Conservation (phyloP, 1,140 invertebrate genomes). For the Vanessa tameamea region DNA sequence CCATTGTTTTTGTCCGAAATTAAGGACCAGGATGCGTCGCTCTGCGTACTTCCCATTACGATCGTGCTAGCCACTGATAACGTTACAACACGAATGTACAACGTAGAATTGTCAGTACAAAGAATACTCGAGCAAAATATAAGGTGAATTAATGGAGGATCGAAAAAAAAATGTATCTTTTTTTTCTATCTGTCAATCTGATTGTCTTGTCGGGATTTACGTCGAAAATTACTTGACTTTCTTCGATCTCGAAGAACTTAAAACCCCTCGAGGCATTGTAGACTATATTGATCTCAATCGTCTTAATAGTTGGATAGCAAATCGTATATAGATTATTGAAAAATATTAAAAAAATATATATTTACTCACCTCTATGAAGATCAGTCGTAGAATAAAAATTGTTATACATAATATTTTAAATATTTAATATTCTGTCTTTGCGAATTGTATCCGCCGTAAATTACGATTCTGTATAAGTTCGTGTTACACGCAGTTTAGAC, state of each 20-base stretch:
- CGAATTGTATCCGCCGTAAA: too few relatives aligned
- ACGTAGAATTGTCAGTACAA: too few relatives aligned
- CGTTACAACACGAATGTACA: background rate
- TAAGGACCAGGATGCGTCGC: conserved; percentile 44
- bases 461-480: too few relatives aligned
- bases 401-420: too few relatives aligned
- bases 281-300: background rate
- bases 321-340: too few relatives aligned
- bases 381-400: too few relatives aligned
- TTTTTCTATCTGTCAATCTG: background rate
- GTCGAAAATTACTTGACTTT: background rate
- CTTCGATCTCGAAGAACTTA: background rate
- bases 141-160: background rate
- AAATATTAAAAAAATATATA: too few relatives aligned
- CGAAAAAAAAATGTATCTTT: background rate
- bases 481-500: too few relatives aligned
- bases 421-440: too few relatives aligned
- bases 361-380: too few relatives aligned
- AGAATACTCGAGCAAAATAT: too few relatives aligned
- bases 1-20: conserved; percentile 65
- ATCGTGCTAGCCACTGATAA: background rate
- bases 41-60: conserved; percentile 12
- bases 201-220: background rate
- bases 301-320: background rate
- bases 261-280: background rate